These are phyloP conservation scores for Aphidius colemani DNA, from an alignment of 2,888 invertebrate genomes.

Conservation along the genomic window DNA sequence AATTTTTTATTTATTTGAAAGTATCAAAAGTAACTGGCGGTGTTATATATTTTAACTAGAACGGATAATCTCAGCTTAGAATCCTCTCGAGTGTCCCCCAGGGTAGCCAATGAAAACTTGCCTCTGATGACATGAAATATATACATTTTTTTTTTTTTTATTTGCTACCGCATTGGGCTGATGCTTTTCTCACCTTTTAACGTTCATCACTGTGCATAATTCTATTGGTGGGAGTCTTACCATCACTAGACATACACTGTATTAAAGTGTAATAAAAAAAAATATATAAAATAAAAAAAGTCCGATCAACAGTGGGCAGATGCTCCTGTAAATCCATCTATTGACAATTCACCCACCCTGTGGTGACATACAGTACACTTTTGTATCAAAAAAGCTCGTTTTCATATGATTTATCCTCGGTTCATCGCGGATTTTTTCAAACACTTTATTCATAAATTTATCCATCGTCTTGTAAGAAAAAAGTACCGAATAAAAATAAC, in stretches of 20 bases:
- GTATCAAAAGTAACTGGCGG: conserved; percentile 24
- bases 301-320: conserved; percentile 37
- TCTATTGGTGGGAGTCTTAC: conserved; percentile 29
- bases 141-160: too few species aligned
- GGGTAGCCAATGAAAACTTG: conserved; percentile 43
- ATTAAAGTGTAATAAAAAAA: too few species aligned
- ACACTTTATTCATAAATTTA: neutral
- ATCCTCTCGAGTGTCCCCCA: conserved; percentile 40
- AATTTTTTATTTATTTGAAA: too few species aligned
- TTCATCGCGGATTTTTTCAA: conserved; percentile 1
- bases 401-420: conserved; percentile 11
- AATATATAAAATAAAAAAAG: too few species aligned
- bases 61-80: conserved; percentile 58
- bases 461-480: too few species aligned
- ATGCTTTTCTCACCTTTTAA: conserved; percentile 22
- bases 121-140: conserved; percentile 30
- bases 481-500: too few species aligned
- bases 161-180: conserved; percentile 1
- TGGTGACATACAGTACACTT: conserved; percentile 1
- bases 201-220: conserved; percentile 25
- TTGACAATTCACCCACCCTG: conserved; percentile 17
- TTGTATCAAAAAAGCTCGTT: conserved; percentile 12
- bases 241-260: neutral
- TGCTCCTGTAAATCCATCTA: conserved; percentile 30
- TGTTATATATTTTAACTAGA: conserved; percentile 24